Base-by-base conservation (phyloP, 2,797 vertebrate genomes). In the Catharus ustulatus region DNA sequence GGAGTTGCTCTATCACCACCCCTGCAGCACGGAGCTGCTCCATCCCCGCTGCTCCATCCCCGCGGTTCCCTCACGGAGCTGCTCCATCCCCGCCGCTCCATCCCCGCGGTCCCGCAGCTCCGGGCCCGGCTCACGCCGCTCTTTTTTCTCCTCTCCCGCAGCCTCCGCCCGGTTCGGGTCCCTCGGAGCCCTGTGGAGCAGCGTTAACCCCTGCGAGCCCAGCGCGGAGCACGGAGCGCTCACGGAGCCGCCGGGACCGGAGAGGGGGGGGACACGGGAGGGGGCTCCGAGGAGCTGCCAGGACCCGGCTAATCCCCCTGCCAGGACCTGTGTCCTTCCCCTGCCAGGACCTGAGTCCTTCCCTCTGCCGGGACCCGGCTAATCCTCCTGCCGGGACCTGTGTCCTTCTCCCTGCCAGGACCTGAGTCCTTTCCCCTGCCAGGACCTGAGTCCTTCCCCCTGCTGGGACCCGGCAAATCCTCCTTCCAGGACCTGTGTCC, bases 181-280 rank as follows among this genome's bases (percentile, higher is more conserved):
- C 90, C 84, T 82, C 46, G 66, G 95, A 97, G 67, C 87, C 73
- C 95, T 89, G 92, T 86, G 82, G 95, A 97, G 73, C 57, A 45
- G 76, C 79, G 3, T 89, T 87, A 91, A 85, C 92, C 86, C 13
- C 86, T 32, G 73, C 80, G 20, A 55, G 76, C 87, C 46, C 76
- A 10, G 77, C 16, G 20, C 40, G 40, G 77, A 52, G 76, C 64
- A 10, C 48, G n/a, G 73, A 75, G 82, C 9, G 27, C 6, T 3
- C 58, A 7, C 30, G 36, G 73, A 68, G 42, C 32, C 40, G 16
- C 24, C 46, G 19, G 59, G 32, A 32, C 51, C 29, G 16, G 69
- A 32, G 45, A 5, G 36, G 36, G 20, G 20, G 83, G 74, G 11
- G 19, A 23, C 40, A 9, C 32, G 30, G 78, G 77, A 55, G 23